Evolutionary conservation across 2,113 vertebrate species (phyloP).

Genomic region (Caranx ignobilis): DNA sequence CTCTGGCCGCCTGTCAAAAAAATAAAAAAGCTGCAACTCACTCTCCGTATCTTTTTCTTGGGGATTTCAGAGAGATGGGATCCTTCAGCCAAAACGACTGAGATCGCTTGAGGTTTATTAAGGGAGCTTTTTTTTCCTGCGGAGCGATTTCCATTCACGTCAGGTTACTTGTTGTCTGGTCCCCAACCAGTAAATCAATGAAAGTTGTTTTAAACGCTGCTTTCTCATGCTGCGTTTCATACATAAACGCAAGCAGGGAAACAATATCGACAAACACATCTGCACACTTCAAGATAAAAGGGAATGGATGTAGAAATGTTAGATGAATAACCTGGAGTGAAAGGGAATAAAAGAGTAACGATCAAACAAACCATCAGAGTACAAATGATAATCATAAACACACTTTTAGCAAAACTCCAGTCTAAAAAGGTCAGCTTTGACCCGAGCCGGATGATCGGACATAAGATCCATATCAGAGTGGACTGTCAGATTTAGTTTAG

Average conservation of each 20-base stretch:
- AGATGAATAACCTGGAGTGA: not conserved
- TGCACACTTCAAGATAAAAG: not conserved
- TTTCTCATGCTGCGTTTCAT: too few relatives aligned
- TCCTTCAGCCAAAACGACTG: constrained; percentile 61
- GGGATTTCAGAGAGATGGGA: constrained; percentile 52
- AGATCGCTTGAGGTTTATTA: constrained; percentile 50
- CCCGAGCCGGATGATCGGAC: not conserved
- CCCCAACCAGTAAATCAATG: constrained; percentile 12
- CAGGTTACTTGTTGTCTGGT: constrained; percentile 21
- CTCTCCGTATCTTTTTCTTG: constrained; percentile 22
- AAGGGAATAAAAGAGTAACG: not conserved
- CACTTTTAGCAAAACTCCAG: not conserved
- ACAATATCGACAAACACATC: not conserved
- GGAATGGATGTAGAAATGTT: not conserved
- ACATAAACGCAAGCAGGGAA: not conserved
- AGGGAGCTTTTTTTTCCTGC: constrained; percentile 5
- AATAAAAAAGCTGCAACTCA: constrained; percentile 33
- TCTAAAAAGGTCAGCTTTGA: constrained; percentile 11
- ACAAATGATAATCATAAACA: not conserved
- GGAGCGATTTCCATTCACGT: constrained; percentile 28
- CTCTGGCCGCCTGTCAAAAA: constrained; percentile 65
- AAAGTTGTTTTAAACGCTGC: not conserved
- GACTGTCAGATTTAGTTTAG: not conserved
- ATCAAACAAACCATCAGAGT: not conserved
- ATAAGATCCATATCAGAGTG: constrained; percentile 9